phyloP scores from a whole-genome alignment of 2,888 invertebrate species.

The Ceraclea dissimilis region DNA sequence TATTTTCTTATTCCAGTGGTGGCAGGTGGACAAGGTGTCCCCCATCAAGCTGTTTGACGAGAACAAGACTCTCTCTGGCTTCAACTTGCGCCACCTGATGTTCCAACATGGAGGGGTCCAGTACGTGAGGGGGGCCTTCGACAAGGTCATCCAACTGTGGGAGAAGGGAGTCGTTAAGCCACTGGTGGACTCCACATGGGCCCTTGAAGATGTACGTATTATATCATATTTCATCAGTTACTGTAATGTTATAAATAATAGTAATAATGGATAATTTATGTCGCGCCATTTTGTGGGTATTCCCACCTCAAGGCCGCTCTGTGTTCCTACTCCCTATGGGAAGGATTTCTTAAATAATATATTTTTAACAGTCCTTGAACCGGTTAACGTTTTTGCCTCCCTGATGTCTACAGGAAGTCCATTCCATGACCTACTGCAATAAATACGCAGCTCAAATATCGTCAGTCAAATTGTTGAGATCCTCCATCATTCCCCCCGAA shows the following conservation, averaged over 20 bases:
- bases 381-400: no score
- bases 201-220: constrained; percentile 71
- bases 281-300: not conserved
- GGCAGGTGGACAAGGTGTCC: constrained; percentile 87
- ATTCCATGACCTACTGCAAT: no score
- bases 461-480: no score
- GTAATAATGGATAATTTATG: no score
- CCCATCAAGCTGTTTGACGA: constrained; percentile 84
- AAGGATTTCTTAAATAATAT: no score
- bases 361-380: no score
- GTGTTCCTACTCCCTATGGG: no score
- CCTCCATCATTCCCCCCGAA: no score
- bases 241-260: no score
- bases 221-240: not conserved
- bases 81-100: constrained; percentile 76
- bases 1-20: constrained; percentile 56
- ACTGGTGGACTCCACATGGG: constrained; percentile 78
- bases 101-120: constrained; percentile 68
- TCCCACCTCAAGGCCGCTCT: no score
- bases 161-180: constrained; percentile 73
- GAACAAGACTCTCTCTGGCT: constrained; percentile 75
- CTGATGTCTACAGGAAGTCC: no score
- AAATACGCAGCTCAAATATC: no score
- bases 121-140: constrained; percentile 62
- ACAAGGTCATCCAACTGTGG: constrained; percentile 69